Conservation (phyloP, 2,797 vertebrate species). For the Hippopotamyrus pictus region DNA sequence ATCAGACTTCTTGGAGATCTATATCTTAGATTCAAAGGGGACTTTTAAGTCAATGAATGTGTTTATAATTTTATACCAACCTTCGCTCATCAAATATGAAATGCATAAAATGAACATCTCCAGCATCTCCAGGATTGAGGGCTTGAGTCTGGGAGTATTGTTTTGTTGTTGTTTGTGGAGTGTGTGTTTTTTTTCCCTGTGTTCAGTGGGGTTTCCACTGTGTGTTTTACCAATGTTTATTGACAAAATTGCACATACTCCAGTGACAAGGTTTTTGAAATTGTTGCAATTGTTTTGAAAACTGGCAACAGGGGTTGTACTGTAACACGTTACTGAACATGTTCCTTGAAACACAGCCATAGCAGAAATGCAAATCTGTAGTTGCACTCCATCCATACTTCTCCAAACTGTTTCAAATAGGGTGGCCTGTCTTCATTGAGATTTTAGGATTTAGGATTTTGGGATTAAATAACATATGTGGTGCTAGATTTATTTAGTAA, state of each 20-base stretch:
- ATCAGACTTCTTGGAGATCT: constrained; percentile 14
- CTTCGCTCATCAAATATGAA: background rate
- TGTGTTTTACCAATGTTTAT: background rate
- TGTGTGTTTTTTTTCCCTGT: background rate
- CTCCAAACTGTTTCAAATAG: background rate
- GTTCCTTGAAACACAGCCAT: background rate
- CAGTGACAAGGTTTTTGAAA: background rate
- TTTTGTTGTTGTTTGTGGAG: background rate
- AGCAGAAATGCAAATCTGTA: background rate
- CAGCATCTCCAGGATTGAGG: background rate
- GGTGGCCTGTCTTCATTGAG: background rate
- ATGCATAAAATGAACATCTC: background rate
- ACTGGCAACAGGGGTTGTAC: background rate
- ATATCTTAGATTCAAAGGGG: background rate
- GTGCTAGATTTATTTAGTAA: background rate
- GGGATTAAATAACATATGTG: background rate
- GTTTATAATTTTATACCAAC: constrained; percentile 2
- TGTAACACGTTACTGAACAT: background rate
- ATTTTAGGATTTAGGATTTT: background rate
- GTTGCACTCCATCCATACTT: background rate
- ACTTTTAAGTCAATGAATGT: constrained; percentile 5
- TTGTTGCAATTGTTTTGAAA: background rate
- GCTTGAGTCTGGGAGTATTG: background rate
- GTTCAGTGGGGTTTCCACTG: background rate
- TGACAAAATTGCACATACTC: background rate